Percentiles rank a stretch among this genome's conserved stretches.
Evolutionary conservation across 2,797 vertebrate species (phyloP).

Genomic region (Manis pentadactyla): DNA sequence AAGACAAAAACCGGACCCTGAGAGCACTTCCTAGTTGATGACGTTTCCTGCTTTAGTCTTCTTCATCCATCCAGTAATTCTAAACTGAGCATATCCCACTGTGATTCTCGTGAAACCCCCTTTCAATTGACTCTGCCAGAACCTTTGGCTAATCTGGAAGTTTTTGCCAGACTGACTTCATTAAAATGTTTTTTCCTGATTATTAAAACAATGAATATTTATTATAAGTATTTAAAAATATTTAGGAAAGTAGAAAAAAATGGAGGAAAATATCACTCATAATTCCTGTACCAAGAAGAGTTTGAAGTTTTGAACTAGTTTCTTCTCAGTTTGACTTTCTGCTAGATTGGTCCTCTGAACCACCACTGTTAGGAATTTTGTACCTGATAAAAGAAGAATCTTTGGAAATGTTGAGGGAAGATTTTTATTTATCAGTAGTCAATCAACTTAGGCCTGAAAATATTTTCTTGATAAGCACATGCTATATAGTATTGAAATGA

Average conservation of each 20-base stretch:
- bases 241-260: background rate
- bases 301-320: background rate
- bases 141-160: background rate
- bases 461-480: background rate
- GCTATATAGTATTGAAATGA: background rate
- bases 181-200: slow-evolving; percentile 19
- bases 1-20: slow-evolving; percentile 54
- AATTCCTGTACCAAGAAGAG: background rate
- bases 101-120: background rate
- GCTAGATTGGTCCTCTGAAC: background rate
- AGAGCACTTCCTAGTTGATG: slow-evolving; percentile 15
- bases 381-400: background rate
- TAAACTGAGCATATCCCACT: background rate
- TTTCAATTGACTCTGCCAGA: slow-evolving; percentile 42
- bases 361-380: background rate
- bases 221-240: slow-evolving; percentile 9
- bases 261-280: background rate
- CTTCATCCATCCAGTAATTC: slow-evolving; percentile 26
- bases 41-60: slow-evolving; percentile 33
- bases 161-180: slow-evolving; percentile 36
- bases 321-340: slow-evolving; percentile 2
- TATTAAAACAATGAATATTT: slow-evolving; percentile 48
- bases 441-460: background rate
- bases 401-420: background rate
- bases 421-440: background rate